Evolutionary conservation across 2,888 invertebrate species (phyloP).

Genomic region (Diaphora mendica): DNA sequence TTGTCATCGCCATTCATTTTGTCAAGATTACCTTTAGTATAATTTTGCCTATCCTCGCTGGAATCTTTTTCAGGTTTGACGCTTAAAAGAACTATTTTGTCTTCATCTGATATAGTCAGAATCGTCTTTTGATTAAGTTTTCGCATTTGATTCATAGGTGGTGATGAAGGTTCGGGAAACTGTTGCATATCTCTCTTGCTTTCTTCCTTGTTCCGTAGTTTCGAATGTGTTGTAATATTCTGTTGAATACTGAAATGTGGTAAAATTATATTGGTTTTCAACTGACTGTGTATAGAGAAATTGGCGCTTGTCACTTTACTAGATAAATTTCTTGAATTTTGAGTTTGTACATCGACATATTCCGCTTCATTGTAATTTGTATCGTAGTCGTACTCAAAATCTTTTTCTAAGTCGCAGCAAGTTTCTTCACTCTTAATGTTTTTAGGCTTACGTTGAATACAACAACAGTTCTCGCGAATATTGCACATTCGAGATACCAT

Average conservation of each 20-base stretch:
- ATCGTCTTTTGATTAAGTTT: conserved; percentile 42
- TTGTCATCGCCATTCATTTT: conserved; percentile 23
- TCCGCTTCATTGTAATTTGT: conserved; percentile 4
- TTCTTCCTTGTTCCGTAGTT: background rate
- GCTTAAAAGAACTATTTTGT: conserved; percentile 52
- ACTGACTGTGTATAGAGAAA: conserved; percentile 40
- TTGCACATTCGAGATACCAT: conserved; percentile 40
- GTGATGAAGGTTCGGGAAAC: background rate
- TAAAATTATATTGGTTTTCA: background rate
- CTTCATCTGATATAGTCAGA: conserved; percentile 55
- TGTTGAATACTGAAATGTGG: conserved; percentile 4
- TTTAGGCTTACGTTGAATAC: conserved; percentile 45
- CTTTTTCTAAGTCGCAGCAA: conserved; percentile 56
- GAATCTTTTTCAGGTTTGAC: conserved; percentile 9
- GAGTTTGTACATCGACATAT: conserved; percentile 61
- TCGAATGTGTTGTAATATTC: background rate
- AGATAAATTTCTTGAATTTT: conserved; percentile 53
- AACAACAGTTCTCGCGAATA: conserved; percentile 53
- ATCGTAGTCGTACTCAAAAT: conserved; percentile 37
- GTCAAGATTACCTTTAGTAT: background rate
- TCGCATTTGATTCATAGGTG: conserved; percentile 32
- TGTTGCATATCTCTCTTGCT: background rate
- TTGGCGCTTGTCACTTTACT: conserved; percentile 49
- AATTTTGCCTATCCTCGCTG: background rate
- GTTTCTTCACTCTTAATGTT: conserved; percentile 57